Conservation (phyloP, 2,797 vertebrate species). For the Picus viridis region DNA sequence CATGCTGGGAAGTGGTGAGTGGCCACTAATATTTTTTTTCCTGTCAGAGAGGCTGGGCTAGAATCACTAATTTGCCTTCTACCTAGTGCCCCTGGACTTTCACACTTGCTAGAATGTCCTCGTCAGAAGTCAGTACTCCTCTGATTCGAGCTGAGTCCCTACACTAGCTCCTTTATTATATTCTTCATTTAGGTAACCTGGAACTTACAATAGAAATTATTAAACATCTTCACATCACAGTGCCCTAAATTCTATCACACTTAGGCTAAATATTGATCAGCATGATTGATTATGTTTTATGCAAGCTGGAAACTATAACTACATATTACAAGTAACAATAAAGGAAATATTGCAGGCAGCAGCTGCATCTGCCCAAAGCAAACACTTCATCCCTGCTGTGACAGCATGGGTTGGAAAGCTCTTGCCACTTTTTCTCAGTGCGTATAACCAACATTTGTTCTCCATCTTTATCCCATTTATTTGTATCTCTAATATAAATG, state of each 20-base stretch:
- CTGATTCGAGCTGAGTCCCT: background rate
- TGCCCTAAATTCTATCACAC: conserved; percentile 7
- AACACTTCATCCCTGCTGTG: conserved; percentile 2
- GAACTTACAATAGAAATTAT: background rate
- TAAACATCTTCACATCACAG: background rate
- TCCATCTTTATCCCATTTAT: background rate
- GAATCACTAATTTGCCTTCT: background rate
- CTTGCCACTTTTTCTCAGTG: background rate
- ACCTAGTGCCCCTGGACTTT: background rate
- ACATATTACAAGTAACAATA: background rate
- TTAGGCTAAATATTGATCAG: conserved; percentile 24
- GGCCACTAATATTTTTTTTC: background rate
- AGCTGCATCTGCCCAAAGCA: conserved; percentile 7
- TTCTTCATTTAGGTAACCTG: background rate
- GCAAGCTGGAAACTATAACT: conserved; percentile 14
- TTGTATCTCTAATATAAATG: background rate
- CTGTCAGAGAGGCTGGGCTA: background rate
- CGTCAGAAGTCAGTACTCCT: background rate
- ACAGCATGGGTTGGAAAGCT: background rate
- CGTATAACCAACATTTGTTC: background rate
- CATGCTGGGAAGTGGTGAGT: background rate
- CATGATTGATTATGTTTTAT: conserved; percentile 6
- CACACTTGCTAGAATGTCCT: background rate
- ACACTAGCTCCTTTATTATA: background rate
- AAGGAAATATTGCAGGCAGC: conserved; percentile 20